Percentiles rank a stretch among this genome's conserved stretches.
phyloP scores from a whole-genome alignment of 2,113 vertebrate species.

The Chaetodon trifascialis region DNA sequence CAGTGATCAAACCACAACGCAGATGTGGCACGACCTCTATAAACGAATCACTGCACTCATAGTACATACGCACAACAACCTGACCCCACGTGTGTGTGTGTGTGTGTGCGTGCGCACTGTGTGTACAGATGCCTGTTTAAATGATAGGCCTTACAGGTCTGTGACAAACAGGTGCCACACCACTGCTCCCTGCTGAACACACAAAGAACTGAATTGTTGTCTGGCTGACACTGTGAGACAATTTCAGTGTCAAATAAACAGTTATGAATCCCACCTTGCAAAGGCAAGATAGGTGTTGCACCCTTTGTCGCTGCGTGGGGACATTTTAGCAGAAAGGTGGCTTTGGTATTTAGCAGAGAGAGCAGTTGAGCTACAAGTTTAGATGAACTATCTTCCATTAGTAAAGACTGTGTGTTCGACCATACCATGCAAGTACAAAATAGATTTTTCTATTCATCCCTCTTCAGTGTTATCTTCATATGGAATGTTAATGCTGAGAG shows the following conservation, averaged over 20 bases:
- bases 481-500: not conserved
- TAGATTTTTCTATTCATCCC: not conserved
- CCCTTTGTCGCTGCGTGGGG: not conserved
- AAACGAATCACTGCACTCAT: constrained; percentile 15
- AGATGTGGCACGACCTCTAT: constrained; percentile 28
- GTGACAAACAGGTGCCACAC: constrained; percentile 47
- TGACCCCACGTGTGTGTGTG: not conserved
- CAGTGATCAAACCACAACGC: constrained; percentile 33
- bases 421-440: constrained; percentile 1
- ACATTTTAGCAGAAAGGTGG: not conserved
- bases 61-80: not conserved
- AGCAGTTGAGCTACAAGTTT: not conserved
- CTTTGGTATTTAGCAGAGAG: not conserved
- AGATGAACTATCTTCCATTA: constrained; percentile 16
- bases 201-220: constrained; percentile 31
- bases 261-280: constrained; percentile 35
- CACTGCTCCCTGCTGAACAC: constrained; percentile 32
- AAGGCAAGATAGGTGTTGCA: constrained; percentile 10
- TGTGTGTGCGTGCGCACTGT: not conserved
- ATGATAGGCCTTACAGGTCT: constrained; percentile 25
- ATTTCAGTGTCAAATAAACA: constrained; percentile 40
- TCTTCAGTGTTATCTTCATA: not conserved
- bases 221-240: constrained; percentile 36
- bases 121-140: constrained; percentile 20
- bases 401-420: not conserved